A percentile compares a stretch with the other conserved stretches of the same genome.
Conservation (phyloP, 2,888 invertebrate species). For the Ectobius pallidus region DNA sequence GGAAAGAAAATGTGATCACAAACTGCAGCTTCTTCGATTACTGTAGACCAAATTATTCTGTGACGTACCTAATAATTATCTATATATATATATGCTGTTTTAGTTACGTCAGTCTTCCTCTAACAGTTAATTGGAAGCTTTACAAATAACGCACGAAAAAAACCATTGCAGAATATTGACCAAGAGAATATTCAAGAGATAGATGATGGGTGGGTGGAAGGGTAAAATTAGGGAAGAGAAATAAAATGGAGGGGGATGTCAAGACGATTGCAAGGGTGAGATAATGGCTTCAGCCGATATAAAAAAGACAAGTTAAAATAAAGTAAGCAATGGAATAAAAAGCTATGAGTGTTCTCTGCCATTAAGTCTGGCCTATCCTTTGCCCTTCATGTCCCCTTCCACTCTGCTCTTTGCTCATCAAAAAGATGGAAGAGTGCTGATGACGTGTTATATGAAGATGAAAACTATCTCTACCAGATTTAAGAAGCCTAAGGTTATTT, state of each 20-base stretch:
- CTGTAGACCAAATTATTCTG: too few species aligned
- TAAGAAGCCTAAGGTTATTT: too few species aligned
- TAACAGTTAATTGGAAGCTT: neutral
- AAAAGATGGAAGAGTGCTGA: neutral
- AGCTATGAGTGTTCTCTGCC: slow-evolving; percentile 8
- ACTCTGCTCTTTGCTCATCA: too few species aligned
- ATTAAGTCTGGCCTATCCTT: neutral
- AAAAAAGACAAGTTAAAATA: slow-evolving; percentile 5
- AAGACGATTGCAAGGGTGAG: slow-evolving; percentile 15
- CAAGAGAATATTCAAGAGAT: slow-evolving; percentile 7
- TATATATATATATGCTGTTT: too few species aligned
- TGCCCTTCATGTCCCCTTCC: too few species aligned
- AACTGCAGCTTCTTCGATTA: too few species aligned
- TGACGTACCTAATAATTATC: too few species aligned
- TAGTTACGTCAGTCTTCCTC: neutral
- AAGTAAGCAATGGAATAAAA: slow-evolving; percentile 16
- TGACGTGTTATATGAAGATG: too few species aligned
- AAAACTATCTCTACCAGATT: too few species aligned
- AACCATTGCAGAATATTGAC: slow-evolving; percentile 13
- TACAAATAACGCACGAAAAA: too few species aligned
- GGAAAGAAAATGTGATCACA: too few species aligned
- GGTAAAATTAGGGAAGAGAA: slow-evolving; percentile 8
- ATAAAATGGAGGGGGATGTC: slow-evolving; percentile 10
- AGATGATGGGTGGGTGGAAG: slow-evolving; percentile 6
- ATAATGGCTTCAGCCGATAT: slow-evolving; percentile 3